Percentiles rank a stretch among this genome's conserved stretches.
Conservation (phyloP, 2,113 vertebrate genomes). For the Gallinago paraguaiae region DNA sequence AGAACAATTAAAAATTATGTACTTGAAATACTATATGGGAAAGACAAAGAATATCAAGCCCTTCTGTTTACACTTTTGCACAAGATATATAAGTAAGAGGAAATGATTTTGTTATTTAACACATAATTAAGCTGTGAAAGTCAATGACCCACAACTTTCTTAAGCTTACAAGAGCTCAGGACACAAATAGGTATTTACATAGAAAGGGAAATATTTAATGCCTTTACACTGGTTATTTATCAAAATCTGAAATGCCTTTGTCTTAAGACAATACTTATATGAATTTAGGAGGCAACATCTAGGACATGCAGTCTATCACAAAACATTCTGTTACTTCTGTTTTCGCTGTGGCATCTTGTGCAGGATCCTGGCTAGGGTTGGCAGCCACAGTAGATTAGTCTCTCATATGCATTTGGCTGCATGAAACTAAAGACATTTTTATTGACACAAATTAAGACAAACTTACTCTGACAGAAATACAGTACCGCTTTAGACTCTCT, state of each 20-base stretch:
- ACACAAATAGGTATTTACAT: neutral
- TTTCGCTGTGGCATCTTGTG: neutral
- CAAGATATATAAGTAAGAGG: neutral
- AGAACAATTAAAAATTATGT: neutral
- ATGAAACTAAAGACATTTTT: neutral
- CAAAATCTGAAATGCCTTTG: neutral
- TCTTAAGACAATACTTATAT: neutral
- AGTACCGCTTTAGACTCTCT: rapidly evolving
- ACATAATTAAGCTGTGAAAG: neutral
- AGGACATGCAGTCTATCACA: neutral
- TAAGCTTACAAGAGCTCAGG: neutral
- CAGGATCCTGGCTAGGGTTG: neutral
- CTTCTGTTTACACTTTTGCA: neutral
- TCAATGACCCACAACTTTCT: neutral
- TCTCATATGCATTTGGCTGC: neutral
- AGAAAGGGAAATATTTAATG: neutral
- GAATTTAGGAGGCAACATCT: neutral
- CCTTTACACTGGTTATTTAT: neutral
- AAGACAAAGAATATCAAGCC: neutral
- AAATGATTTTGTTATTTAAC: slow-evolving; percentile 7
- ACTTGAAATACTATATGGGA: neutral
- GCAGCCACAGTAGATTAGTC: neutral
- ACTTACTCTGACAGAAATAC: neutral
- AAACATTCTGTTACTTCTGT: neutral
- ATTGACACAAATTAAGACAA: neutral